Evolutionary conservation across 2,797 vertebrate species (phyloP).

Genomic region (Gymnoscopelus braueri): DNA sequence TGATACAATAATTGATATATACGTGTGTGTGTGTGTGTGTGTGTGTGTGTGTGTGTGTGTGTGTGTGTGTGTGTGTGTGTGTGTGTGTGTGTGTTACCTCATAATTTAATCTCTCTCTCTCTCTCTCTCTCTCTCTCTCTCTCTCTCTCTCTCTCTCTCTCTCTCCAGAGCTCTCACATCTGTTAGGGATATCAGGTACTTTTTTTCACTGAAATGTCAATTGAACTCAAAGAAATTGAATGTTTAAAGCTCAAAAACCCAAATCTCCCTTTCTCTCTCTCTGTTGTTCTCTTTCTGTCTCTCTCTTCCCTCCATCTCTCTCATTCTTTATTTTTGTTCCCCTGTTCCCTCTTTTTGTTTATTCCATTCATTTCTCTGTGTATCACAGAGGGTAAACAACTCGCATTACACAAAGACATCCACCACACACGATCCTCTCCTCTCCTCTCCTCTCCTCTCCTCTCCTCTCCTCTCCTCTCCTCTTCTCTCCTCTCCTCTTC

Average conservation of each 20-base stretch:
- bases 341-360: not conserved
- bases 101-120: not conserved
- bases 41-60: constrained; percentile 15
- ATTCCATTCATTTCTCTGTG: not conserved
- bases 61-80: not conserved
- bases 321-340: not conserved
- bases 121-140: not conserved
- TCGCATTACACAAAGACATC: not conserved
- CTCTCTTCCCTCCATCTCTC: not conserved
- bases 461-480: too few relatives aligned
- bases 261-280: too few relatives aligned
- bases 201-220: too few relatives aligned
- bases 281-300: not conserved
- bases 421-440: not conserved
- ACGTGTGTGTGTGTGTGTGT: not conserved
- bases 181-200: too few relatives aligned
- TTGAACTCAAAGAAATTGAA: too few relatives aligned
- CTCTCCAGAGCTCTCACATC: too few relatives aligned
- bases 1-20: not conserved
- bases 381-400: constrained; percentile 4
- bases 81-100: not conserved
- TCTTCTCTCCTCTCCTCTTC: not conserved
- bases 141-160: too few relatives aligned
- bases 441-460: not conserved
- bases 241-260: too few relatives aligned